These are phyloP conservation scores for Dufourea novaeangliae DNA, from an alignment of 1,140 invertebrate genomes.

Conservation along the genomic window DNA sequence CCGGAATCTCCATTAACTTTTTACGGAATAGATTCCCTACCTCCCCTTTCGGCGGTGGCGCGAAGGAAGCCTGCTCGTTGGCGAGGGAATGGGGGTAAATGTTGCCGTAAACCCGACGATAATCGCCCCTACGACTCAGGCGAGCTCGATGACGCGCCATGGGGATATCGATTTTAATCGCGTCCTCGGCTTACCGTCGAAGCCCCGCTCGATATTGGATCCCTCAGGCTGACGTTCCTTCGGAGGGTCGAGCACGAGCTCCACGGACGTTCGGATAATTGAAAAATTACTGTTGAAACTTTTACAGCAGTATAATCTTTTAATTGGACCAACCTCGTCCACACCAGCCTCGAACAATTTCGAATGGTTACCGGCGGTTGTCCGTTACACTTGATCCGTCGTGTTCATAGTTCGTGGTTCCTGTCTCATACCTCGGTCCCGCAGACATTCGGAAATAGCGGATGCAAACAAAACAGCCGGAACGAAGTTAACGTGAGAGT, in stretches of 20 bases:
- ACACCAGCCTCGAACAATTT: not conserved
- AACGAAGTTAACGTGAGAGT: slow-evolving; percentile 52
- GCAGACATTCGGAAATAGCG: not conserved
- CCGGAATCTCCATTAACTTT: slow-evolving; percentile 37
- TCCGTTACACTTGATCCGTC: not conserved
- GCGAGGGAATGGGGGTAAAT: slow-evolving; percentile 1
- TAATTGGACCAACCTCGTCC: too few species aligned
- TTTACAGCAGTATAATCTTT: too few species aligned
- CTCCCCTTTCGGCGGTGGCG: not conserved
- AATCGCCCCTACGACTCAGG: slow-evolving; percentile 17
- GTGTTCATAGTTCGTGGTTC: not conserved
- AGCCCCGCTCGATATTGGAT: not conserved
- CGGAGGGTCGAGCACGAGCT: not conserved
- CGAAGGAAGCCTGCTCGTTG: not conserved
- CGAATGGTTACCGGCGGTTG: not conserved
- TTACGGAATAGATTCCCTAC: slow-evolving; percentile 8
- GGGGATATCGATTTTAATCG: slow-evolving; percentile 41
- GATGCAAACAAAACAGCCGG: slow-evolving; percentile 45
- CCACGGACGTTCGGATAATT: not conserved
- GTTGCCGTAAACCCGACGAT: slow-evolving; percentile 39
- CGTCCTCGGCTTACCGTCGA: not conserved
- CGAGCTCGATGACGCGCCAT: slow-evolving; percentile 6
- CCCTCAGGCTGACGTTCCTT: not conserved
- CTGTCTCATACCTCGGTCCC: not conserved
- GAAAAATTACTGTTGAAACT: too few species aligned